A percentile compares a stretch with the other conserved stretches of the same genome.
Evolutionary conservation across 2,113 vertebrate genomes (phyloP).

Genomic region (Fregata magnificens): DNA sequence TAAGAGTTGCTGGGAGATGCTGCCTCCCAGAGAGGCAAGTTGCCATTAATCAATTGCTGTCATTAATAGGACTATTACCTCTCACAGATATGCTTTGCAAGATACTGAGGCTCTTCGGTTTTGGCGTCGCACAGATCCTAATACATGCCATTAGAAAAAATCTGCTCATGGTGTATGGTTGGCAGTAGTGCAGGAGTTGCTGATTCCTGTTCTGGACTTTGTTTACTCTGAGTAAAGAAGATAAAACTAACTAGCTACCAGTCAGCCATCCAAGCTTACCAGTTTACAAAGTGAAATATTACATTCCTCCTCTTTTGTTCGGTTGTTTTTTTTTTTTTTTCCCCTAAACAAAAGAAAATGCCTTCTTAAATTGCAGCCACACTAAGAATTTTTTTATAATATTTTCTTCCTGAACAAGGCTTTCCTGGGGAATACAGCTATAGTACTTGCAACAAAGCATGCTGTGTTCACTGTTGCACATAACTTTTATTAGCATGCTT

Average conservation of each 20-base stretch:
- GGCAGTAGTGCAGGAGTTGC: neutral
- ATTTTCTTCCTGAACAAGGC: neutral
- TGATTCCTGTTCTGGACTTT: neutral
- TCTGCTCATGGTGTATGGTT: neutral
- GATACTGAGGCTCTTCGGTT: neutral
- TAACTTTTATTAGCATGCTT: neutral
- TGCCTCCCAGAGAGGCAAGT: neutral
- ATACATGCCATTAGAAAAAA: neutral
- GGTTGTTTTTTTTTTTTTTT: neutral
- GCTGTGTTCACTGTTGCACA: neutral
- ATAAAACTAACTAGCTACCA: neutral
- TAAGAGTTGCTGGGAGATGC: neutral
- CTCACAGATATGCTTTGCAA: neutral
- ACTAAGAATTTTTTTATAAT: neutral
- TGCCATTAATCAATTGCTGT: neutral
- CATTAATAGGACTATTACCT: neutral
- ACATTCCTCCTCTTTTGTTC: accelerated
- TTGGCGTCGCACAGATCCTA: neutral
- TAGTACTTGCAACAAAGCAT: neutral
- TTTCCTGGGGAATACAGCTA: neutral
- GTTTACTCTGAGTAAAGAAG: neutral
- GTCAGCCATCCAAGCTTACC: neutral
- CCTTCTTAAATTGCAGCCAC: neutral
- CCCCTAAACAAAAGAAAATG: neutral
- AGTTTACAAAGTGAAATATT: neutral